Percentiles rank a stretch among this genome's conserved stretches.
These are phyloP conservation scores for fruit fly (Drosophila melanogaster) DNA, from an alignment of 1,140 invertebrate species.

Conservation along the genomic window DNA sequence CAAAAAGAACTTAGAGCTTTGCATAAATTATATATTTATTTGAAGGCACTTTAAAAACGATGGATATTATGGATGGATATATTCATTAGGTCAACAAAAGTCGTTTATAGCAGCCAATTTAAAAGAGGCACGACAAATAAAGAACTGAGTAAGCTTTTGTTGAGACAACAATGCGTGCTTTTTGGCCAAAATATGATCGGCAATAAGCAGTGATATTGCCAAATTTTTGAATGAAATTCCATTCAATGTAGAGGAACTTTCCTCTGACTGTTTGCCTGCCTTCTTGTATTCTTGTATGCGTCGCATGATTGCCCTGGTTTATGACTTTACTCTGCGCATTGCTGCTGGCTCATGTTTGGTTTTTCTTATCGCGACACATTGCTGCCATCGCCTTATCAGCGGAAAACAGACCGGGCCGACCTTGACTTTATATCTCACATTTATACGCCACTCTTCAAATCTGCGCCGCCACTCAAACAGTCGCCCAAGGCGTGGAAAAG, in stretches of 20 bases:
- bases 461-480: slow-evolving; percentile 40
- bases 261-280: slow-evolving; percentile 8
- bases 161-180: slow-evolving; percentile 8
- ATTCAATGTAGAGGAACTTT: slow-evolving; percentile 23
- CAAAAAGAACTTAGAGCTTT: slow-evolving; percentile 25
- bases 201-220: slow-evolving; percentile 8
- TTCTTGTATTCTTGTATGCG: neutral
- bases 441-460: slow-evolving; percentile 60
- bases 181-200: slow-evolving; percentile 19
- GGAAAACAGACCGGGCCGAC: slow-evolving; percentile 31
- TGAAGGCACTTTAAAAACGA: slow-evolving; percentile 8
- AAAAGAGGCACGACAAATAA: slow-evolving; percentile 12
- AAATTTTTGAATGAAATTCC: slow-evolving; percentile 38
- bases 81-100: slow-evolving; percentile 39
- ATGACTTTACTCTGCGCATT: slow-evolving; percentile 27
- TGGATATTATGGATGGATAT: slow-evolving; percentile 23
- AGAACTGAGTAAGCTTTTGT: slow-evolving; percentile 16
- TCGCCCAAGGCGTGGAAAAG: slow-evolving; percentile 15
- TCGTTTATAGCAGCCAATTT: slow-evolving; percentile 2
- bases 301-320: slow-evolving; percentile 7
- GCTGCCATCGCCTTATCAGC: slow-evolving; percentile 44
- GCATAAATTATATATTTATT: slow-evolving; percentile 30
- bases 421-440: slow-evolving; percentile 73
- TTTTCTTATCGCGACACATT: slow-evolving; percentile 50
- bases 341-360: slow-evolving; percentile 20